Conservation (phyloP, 1,140 invertebrate genomes). For the Parasteatoda tepidariorum region DNA sequence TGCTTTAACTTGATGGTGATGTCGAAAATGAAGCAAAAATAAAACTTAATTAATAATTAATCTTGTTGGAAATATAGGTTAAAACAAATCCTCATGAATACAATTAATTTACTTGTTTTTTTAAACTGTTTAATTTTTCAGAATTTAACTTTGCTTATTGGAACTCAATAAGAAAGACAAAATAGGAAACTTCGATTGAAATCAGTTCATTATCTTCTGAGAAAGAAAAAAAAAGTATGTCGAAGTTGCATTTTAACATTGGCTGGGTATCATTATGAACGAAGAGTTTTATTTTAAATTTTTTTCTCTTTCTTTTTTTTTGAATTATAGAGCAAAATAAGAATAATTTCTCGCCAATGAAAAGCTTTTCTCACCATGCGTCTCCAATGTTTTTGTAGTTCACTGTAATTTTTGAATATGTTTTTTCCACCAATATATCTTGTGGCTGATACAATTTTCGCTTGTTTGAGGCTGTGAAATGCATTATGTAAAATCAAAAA, state of each 20-base stretch:
- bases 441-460: not conserved
- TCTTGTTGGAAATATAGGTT: too few relatives aligned
- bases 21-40: too few relatives aligned
- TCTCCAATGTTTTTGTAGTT: slow-evolving; percentile 30
- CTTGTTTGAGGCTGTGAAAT: slow-evolving; percentile 3
- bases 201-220: too few relatives aligned
- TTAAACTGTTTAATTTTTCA: too few relatives aligned
- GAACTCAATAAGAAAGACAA: too few relatives aligned
- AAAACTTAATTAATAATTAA: too few relatives aligned
- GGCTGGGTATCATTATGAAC: not conserved
- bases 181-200: too few relatives aligned
- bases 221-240: too few relatives aligned
- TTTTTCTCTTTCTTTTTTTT: not conserved
- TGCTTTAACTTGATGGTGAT: too few relatives aligned
- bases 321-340: not conserved
- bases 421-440: not conserved
- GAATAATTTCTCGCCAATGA: not conserved
- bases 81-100: too few relatives aligned
- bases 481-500: not conserved
- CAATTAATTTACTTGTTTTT: too few relatives aligned
- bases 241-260: not conserved
- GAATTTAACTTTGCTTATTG: too few relatives aligned
- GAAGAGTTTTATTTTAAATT: not conserved
- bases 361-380: slow-evolving; percentile 34
- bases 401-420: slow-evolving; percentile 1